These are phyloP conservation scores for Nowickia ferox DNA, from an alignment of 2,888 invertebrate genomes.

Conservation along the genomic window DNA sequence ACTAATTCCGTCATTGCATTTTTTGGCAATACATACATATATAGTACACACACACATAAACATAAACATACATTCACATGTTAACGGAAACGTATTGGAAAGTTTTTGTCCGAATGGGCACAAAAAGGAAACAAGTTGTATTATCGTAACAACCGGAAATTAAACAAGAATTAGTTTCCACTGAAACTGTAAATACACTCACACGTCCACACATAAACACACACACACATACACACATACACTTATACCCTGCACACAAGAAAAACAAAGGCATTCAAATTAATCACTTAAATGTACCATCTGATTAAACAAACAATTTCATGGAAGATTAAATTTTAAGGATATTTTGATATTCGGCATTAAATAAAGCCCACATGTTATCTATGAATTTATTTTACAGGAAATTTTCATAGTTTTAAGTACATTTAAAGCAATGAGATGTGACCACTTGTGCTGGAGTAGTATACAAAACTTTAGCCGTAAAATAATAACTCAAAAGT, in stretches of 20 bases:
- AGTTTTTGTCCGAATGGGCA: constrained; percentile 50
- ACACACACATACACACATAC: neutral
- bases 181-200: constrained; percentile 38
- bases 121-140: constrained; percentile 61
- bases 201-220: neutral
- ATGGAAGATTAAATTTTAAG: constrained; percentile 36
- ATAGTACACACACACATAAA: neutral
- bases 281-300: constrained; percentile 1
- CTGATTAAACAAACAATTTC: constrained; percentile 34
- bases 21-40: constrained; percentile 10
- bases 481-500: too few species aligned
- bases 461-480: too few species aligned
- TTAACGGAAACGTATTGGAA: constrained; percentile 47
- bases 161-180: constrained; percentile 65
- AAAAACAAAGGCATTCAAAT: constrained; percentile 1
- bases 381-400: neutral
- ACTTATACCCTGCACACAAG: too few species aligned
- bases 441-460: too few species aligned
- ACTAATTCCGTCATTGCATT: constrained; percentile 44
- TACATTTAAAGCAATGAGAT: neutral
- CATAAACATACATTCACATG: too few species aligned
- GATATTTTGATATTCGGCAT: neutral
- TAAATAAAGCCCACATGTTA: neutral
- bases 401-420: neutral
- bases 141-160: constrained; percentile 66